Percentiles rank a stretch among this genome's conserved stretches.
These are phyloP conservation scores for Hypselothyrea guttata DNA, from an alignment of 2,888 invertebrate species.

Conservation along the genomic window DNA sequence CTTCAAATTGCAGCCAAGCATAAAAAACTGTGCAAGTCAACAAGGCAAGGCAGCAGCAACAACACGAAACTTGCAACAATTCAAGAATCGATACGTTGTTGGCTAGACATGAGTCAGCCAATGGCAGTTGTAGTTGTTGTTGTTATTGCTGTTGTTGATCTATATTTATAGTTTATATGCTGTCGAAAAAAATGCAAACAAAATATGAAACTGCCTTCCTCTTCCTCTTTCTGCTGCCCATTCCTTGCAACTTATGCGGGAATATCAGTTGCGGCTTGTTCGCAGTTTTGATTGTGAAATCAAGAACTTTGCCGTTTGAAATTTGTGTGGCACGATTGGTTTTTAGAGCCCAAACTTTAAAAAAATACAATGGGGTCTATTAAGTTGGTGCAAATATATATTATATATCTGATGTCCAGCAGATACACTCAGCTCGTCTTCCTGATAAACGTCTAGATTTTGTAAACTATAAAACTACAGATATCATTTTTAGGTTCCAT, in stretches of 20 bases:
- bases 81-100: conserved; percentile 42
- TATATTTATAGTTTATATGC: conserved; percentile 58
- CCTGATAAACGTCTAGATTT: too few species aligned
- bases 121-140: conserved; percentile 23
- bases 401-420: too few species aligned
- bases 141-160: conserved; percentile 19
- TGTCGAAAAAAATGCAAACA: conserved; percentile 52
- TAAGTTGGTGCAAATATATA: too few species aligned
- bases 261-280: conserved; percentile 45
- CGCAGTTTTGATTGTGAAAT: conserved; percentile 72
- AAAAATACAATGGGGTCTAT: too few species aligned
- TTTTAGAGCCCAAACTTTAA: too few species aligned
- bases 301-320: conserved; percentile 53
- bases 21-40: conserved; percentile 57
- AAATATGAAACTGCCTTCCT: conserved; percentile 52
- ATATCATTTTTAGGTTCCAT: too few species aligned
- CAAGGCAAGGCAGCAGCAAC: conserved; percentile 33
- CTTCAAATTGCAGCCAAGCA: conserved; percentile 63
- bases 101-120: conserved; percentile 54
- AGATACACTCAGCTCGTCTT: too few species aligned
- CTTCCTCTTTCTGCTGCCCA: conserved; percentile 16
- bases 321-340: conserved; percentile 57
- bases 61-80: conserved; percentile 31
- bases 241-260: conserved; percentile 22
- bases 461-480: too few species aligned